phyloP scores from a whole-genome alignment of 2,888 invertebrate species.

The Macrosoma leucophasiata region DNA sequence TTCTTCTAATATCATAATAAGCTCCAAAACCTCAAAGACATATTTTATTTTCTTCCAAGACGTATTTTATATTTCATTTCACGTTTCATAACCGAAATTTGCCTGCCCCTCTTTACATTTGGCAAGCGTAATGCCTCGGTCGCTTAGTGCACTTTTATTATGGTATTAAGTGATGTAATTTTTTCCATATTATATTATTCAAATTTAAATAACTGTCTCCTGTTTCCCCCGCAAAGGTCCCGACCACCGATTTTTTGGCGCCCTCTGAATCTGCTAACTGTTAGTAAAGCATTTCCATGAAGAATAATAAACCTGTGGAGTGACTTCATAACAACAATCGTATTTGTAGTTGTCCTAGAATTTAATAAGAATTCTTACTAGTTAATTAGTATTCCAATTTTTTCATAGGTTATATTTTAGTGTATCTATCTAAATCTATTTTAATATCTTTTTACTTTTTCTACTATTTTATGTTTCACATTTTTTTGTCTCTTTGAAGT shows the following conservation, averaged over 20 bases:
- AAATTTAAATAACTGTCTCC: slow-evolving; percentile 78
- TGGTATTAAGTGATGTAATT: slow-evolving; percentile 78
- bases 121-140: slow-evolving; percentile 69
- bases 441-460: too few species aligned
- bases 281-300: slow-evolving; percentile 60
- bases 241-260: slow-evolving; percentile 64
- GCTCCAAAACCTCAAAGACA: slow-evolving; percentile 61
- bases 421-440: too few species aligned
- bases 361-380: too few species aligned
- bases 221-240: slow-evolving; percentile 66
- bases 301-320: slow-evolving; percentile 39
- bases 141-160: slow-evolving; percentile 77
- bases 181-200: slow-evolving; percentile 77
- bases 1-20: slow-evolving; percentile 70
- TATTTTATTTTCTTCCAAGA: slow-evolving; percentile 69
- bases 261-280: slow-evolving; percentile 63
- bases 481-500: too few species aligned
- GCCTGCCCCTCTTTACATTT: slow-evolving; percentile 67
- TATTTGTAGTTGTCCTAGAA: too few species aligned
- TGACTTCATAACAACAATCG: slow-evolving; percentile 8
- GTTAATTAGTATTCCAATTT: too few species aligned
- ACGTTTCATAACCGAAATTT: slow-evolving; percentile 72
- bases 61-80: slow-evolving; percentile 74
- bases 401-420: too few species aligned
- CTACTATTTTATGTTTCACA: too few species aligned